A percentile compares a stretch with the other conserved stretches of the same genome.
These are phyloP conservation scores for Pseudopipra pipra DNA, from an alignment of 2,113 vertebrate genomes.

Conservation along the genomic window DNA sequence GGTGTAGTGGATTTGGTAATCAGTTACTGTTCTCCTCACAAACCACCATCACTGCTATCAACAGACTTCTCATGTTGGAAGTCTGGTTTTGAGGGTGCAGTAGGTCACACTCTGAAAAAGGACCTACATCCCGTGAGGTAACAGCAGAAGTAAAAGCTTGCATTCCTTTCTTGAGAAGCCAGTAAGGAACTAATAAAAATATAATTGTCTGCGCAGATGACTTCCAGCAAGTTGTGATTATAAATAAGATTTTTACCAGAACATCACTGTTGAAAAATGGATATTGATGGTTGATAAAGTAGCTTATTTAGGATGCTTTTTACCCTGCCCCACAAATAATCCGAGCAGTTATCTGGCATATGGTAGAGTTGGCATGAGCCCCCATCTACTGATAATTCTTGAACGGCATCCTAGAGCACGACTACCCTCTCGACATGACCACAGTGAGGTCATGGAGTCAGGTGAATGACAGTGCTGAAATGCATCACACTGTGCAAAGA, in stretches of 20 bases:
- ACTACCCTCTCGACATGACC: background rate
- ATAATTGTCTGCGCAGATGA: background rate
- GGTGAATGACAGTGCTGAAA: background rate
- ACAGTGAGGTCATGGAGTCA: background rate
- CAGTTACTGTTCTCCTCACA: background rate
- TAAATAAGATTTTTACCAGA: background rate
- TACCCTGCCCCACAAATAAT: no score
- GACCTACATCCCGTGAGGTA: background rate
- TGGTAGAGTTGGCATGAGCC: background rate
- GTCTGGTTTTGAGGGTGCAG: background rate
- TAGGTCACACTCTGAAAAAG: background rate
- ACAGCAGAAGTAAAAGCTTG: background rate
- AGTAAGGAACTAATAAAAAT: background rate
- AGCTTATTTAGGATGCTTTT: background rate
- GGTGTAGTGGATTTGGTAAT: background rate
- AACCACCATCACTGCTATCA: background rate
- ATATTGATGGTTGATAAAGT: background rate
- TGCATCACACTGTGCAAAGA: background rate
- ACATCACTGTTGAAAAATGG: background rate
- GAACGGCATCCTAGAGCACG: background rate
- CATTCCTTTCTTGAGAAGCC: background rate
- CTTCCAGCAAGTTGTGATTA: background rate
- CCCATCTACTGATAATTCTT: background rate
- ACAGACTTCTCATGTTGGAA: background rate
- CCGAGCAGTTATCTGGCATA: background rate